phyloP scores from a whole-genome alignment of 2,113 vertebrate genomes.

The Burhinus bistriatus region DNA sequence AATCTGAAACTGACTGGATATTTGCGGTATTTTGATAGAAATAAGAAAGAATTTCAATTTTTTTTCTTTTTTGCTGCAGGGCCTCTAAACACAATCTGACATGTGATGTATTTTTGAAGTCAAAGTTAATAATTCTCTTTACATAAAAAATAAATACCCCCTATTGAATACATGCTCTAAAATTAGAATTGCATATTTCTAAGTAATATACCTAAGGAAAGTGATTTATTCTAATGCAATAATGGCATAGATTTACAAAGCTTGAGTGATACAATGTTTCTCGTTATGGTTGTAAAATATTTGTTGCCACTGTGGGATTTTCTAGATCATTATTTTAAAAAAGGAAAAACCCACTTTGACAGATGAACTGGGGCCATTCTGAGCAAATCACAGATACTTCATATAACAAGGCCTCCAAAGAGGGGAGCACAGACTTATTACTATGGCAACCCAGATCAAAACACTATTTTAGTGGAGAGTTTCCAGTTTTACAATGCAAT shows the following conservation, averaged over 20 bases:
- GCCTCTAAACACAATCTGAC: slow-evolving; percentile 78
- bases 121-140: slow-evolving; percentile 84
- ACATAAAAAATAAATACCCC: slow-evolving; percentile 79
- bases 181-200: slow-evolving; percentile 78
- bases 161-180: slow-evolving; percentile 71
- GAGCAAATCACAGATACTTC: slow-evolving; percentile 92
- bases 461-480: slow-evolving; percentile 91
- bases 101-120: slow-evolving; percentile 82
- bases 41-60: slow-evolving; percentile 71
- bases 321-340: slow-evolving; percentile 99
- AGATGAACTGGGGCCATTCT: slow-evolving; percentile 93
- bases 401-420: slow-evolving; percentile 99
- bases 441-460: slow-evolving; percentile 94
- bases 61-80: slow-evolving; percentile 73
- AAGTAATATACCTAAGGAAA: slow-evolving; percentile 76
- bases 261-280: slow-evolving; percentile 78
- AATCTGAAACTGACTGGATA: slow-evolving; percentile 72
- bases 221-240: slow-evolving; percentile 86
- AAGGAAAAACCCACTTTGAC: slow-evolving; percentile 98
- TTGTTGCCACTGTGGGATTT: slow-evolving; percentile 89
- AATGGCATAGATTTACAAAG: slow-evolving; percentile 85
- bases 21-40: slow-evolving; percentile 76
- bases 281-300: slow-evolving; percentile 85
- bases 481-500: slow-evolving; percentile 95
- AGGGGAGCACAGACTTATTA: slow-evolving; percentile 93